Conservation (phyloP, 2,113 vertebrate genomes). For the Petrocephalus microphthalmus region DNA sequence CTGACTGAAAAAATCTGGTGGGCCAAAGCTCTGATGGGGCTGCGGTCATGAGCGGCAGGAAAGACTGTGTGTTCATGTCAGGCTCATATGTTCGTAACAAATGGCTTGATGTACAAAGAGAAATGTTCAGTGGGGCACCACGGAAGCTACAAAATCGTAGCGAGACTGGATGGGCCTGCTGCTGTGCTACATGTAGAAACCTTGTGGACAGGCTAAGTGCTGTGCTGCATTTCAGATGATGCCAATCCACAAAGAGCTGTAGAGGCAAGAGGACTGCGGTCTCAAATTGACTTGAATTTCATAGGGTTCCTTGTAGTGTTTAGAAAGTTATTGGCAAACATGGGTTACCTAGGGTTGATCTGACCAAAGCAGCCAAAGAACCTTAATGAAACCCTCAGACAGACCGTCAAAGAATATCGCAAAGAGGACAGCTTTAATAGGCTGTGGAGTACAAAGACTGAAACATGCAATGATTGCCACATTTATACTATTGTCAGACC, state of each 20-base stretch:
- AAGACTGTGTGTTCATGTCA: background rate
- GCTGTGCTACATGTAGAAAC: background rate
- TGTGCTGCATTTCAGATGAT: background rate
- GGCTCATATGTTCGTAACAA: background rate
- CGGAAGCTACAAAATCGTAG: background rate
- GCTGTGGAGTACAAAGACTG: background rate
- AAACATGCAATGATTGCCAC: no score
- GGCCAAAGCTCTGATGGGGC: conserved; percentile 22
- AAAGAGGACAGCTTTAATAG: background rate
- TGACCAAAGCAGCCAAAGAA: background rate
- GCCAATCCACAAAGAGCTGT: background rate
- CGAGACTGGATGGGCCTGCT: background rate
- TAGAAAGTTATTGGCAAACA: background rate
- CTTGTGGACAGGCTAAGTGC: background rate
- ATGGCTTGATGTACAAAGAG: background rate
- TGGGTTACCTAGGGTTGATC: background rate
- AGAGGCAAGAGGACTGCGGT: background rate
- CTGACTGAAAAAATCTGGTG: conserved; percentile 8
- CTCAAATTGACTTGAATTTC: background rate
- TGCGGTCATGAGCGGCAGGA: conserved; percentile 6
- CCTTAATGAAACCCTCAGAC: background rate
- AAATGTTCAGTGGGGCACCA: background rate
- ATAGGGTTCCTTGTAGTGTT: background rate
- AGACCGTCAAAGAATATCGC: background rate
- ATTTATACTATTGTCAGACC: no score